These are phyloP conservation scores for Chironomus striatipennis DNA, from an alignment of 1,140 invertebrate species.

Conservation along the genomic window DNA sequence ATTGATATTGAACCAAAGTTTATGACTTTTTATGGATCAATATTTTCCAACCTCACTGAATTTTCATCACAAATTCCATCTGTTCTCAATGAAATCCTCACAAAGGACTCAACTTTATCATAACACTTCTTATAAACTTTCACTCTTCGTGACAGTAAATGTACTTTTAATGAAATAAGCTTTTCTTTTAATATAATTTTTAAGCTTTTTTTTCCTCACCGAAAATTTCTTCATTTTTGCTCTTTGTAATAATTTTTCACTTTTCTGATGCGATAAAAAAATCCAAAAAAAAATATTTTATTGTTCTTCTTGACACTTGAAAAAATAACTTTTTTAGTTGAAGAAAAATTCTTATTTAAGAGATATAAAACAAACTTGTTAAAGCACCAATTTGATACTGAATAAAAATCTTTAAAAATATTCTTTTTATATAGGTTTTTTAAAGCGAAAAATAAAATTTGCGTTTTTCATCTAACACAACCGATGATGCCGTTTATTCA, in stretches of 20 bases:
- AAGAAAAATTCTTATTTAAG: too few relatives aligned
- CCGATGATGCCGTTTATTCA: neutral
- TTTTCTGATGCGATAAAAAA: too few relatives aligned
- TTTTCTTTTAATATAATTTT: too few relatives aligned
- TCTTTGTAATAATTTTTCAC: neutral
- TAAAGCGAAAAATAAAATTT: neutral
- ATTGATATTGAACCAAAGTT: too few relatives aligned
- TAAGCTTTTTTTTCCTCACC: neutral
- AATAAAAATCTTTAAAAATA: neutral
- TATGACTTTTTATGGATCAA: too few relatives aligned
- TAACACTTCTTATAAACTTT: neutral
- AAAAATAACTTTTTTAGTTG: too few relatives aligned
- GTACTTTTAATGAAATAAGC: too few relatives aligned
- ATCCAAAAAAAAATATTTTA: too few relatives aligned
- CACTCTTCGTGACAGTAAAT: too few relatives aligned
- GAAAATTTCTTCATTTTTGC: neutral
- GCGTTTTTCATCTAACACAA: neutral
- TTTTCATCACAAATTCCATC: neutral
- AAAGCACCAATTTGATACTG: neutral
- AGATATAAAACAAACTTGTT: neutral
- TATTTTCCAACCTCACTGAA: neutral
- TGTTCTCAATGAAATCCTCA: neutral
- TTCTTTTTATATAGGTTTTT: constrained; percentile 13
- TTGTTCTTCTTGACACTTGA: too few relatives aligned
- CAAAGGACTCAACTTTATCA: neutral